Base-by-base conservation (phyloP, 2,888 invertebrate genomes). In the Tromatobia lineatoria region DNA sequence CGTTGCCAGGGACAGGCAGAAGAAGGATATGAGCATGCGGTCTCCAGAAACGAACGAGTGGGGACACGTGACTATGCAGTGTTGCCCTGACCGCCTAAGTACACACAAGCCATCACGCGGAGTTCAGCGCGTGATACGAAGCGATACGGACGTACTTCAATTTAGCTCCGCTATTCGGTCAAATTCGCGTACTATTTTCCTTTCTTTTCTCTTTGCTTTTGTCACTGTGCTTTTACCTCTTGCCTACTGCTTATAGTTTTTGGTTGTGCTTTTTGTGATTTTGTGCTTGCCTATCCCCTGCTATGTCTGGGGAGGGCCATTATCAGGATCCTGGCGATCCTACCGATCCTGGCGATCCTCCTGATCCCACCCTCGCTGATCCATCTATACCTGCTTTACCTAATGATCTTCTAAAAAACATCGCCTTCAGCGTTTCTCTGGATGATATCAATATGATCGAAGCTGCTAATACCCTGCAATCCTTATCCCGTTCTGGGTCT, bases 61-160 rank as follows among this genome's bases (percentile, higher is more conserved):
- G 54, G 57, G 57, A 57, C 57, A 57, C 57, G 57, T 25, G 57
- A 57, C 57, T 57, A 57, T 23, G 57, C 57, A 23, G 57, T 57
- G 23, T 23, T 8, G 23, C 57, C 57, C 57, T 25, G 57, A 57
- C 57, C 23, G 23, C 23, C 3, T 23, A 57, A 57, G 57, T 57
- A 57, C 25, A 57, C 57, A 57, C 23, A 57, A 57, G 23, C n/a
- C n/a, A n/a, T n/a, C n/a, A n/a, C n/a, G n/a, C n/a, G n/a, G 29
- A 29, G 29, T 29, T 29, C 29, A 2, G 29, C 29, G 29, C 29
- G 29, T 29, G 29, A 29, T 29, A 29, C 29, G 29, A 29, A 29
- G 29, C 29, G 29, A 29, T 29, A 29, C 29, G 29, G 6, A 29
- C 29, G 29, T 29, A n/a, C n/a, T n/a, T 29, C 29, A 29, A 29